Conservation (phyloP, 2,888 invertebrate species). For the Notocelia uddmanniana region DNA sequence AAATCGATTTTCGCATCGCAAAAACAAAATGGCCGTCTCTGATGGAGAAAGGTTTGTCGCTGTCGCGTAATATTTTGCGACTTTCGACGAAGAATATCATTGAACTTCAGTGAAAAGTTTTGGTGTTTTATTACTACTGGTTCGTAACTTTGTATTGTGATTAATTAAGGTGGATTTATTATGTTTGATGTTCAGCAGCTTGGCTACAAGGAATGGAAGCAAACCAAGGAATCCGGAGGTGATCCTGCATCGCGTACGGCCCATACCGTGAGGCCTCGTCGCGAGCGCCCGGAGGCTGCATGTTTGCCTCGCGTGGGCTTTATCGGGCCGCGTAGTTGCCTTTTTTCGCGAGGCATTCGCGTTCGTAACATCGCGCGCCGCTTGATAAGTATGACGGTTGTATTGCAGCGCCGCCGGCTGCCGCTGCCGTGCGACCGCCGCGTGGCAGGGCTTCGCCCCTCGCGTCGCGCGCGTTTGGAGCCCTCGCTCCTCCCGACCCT, state of each 20-base stretch:
- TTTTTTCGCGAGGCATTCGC: constrained; percentile 61
- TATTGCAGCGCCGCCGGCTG: constrained; percentile 80
- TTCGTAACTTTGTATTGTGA: constrained; percentile 85
- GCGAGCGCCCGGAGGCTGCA: constrained; percentile 80
- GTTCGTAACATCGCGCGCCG: constrained; percentile 65
- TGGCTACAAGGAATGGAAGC: constrained; percentile 40
- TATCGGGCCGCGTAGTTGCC: constrained; percentile 71
- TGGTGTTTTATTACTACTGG: constrained; percentile 79
- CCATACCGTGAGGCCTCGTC: constrained; percentile 74
- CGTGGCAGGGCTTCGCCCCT: constrained; percentile 75
- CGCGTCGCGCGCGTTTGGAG: constrained; percentile 83
- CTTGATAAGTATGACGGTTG: constrained; percentile 79
- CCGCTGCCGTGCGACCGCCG: constrained; percentile 76
- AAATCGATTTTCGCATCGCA: constrained; percentile 48
- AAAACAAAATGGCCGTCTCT: constrained; percentile 79
- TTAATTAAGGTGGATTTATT: constrained; percentile 81
- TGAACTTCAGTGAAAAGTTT: constrained; percentile 83
- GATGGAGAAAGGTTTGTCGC: constrained; percentile 79
- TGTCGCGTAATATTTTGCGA: constrained; percentile 65
- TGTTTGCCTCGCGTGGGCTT: constrained; percentile 77
- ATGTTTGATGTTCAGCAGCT: constrained; percentile 74
- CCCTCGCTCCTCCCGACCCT: constrained; percentile 78
- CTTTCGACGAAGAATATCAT: constrained; percentile 69
- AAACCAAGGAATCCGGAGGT: constrained; percentile 52
- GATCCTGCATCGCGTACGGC: constrained; percentile 68